Base-by-base conservation (phyloP, 2,797 vertebrate genomes). In the Periparus ater region DNA sequence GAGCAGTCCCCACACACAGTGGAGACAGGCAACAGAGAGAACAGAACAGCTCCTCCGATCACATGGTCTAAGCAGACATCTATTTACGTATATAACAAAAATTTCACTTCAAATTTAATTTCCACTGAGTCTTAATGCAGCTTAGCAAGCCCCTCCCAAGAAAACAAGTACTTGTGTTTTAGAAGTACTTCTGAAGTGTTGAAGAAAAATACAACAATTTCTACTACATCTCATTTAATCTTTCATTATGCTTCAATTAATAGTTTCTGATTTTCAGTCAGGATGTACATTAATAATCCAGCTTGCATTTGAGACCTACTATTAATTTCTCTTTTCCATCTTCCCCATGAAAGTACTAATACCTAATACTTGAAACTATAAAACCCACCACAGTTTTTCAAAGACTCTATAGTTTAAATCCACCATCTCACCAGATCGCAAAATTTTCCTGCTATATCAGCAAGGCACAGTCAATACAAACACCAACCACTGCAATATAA, bases 1-100 rank as follows among this genome's bases (percentile, higher is more conserved):
- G 1, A 68, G 25, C 0, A 18, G 21, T 29, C 14, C 16, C 34
- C 38, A 29, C 16, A 54, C 0, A 0, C n/a, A 79, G 67, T 0
- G 7, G 38, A 61, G 68, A 86, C 1, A 54, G 26, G 11, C 30
- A 80, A 62, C 3, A 88, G 47, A 74, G 79, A 72, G 68, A 67
- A 34, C 11, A 54, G 34, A 67, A 30, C 30, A 57, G n/a, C 20
- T 60, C 40, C 30, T 72, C 66, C 66, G 17, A 68, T 26, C 51
- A 62, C 51, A 48, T 2, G 6, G 44, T 58, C 45, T 61, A 65
- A 81, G 55, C 25, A 54, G 38, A 50, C 4, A 54, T 10, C 16
- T 61, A 38, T 53, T 87, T 65, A 75, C 34, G 78, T 19, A 74
- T 2, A 6, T 8, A 88, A 21, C 12, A 8, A 80, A 86, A 68